phyloP scores from a whole-genome alignment of 1,140 invertebrate genomes.

The Lordiphosa clarofinis region DNA sequence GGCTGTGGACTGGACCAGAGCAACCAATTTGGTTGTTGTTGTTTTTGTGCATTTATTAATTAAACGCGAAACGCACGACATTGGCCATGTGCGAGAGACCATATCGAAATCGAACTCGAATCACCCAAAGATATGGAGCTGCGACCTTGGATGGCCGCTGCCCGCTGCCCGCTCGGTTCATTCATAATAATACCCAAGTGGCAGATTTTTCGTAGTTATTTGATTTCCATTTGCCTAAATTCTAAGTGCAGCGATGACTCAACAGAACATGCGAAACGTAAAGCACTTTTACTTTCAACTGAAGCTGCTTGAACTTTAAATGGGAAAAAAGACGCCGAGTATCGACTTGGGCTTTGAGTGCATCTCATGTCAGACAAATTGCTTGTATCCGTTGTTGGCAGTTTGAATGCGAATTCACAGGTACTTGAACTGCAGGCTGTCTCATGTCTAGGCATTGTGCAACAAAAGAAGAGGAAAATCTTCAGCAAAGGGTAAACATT shows the following conservation, averaged over 20 bases:
- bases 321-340: background rate
- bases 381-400: conserved; percentile 51
- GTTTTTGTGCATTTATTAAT: conserved; percentile 58
- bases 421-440: background rate
- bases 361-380: conserved; percentile 53
- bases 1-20: conserved; percentile 29
- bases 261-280: conserved; percentile 27
- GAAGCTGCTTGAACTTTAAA: conserved; percentile 38
- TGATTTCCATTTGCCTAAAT: conserved; percentile 18
- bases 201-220: conserved; percentile 33
- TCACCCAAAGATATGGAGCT: conserved; percentile 43
- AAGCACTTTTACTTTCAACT: conserved; percentile 62
- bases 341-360: conserved; percentile 37
- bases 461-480: conserved; percentile 26
- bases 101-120: conserved; percentile 45
- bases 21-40: background rate
- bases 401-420: too few species aligned
- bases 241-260: conserved; percentile 37
- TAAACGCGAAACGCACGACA: conserved; percentile 58
- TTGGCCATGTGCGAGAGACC: conserved; percentile 55
- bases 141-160: conserved; percentile 47
- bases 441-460: conserved; percentile 23
- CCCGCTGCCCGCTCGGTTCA: conserved; percentile 35
- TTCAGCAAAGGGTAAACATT: conserved; percentile 34
- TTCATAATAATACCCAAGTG: conserved; percentile 49